Conservation (phyloP, 2,888 invertebrate species). For the Polylopha cassiicola region DNA sequence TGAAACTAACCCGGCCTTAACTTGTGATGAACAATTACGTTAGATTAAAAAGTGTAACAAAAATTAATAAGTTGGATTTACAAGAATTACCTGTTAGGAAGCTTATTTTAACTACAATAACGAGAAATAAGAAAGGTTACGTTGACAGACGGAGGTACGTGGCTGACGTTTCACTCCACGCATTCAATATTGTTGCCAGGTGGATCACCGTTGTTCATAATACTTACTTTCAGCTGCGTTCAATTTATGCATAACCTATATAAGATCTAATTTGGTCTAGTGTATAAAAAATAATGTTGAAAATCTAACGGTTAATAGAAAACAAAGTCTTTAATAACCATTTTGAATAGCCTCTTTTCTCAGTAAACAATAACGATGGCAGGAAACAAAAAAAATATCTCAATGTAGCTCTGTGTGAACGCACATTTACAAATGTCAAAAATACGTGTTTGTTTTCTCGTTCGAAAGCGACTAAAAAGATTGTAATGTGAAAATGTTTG, state of each 20-base stretch:
- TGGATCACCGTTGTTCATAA: too few relatives aligned
- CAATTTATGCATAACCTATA: conserved; percentile 4
- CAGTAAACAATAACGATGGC: too few relatives aligned
- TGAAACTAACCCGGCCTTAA: too few relatives aligned
- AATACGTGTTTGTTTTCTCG: conserved; percentile 48
- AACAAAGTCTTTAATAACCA: too few relatives aligned
- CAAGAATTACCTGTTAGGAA: conserved; percentile 30
- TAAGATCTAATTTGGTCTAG: too few relatives aligned
- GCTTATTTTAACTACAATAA: conserved; percentile 27
- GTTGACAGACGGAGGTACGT: conserved; percentile 61
- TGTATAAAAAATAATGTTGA: too few relatives aligned
- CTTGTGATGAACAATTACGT: too few relatives aligned
- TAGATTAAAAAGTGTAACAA: too few relatives aligned
- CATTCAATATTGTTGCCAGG: conserved; percentile 56
- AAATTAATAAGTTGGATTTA: conserved; percentile 8
- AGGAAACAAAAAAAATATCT: neutral
- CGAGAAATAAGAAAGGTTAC: conserved; percentile 34
- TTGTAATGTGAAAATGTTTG: conserved; percentile 33
- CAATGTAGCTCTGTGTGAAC: conserved; percentile 12
- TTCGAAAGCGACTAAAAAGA: conserved; percentile 33
- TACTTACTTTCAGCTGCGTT: conserved; percentile 26
- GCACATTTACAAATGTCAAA: conserved; percentile 32
- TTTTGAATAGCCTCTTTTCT: too few relatives aligned
- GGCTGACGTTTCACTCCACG: conserved; percentile 77
- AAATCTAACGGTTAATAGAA: too few relatives aligned